phyloP scores from a whole-genome alignment of 1,140 invertebrate genomes.

The Ganaspis sp. region DNA sequence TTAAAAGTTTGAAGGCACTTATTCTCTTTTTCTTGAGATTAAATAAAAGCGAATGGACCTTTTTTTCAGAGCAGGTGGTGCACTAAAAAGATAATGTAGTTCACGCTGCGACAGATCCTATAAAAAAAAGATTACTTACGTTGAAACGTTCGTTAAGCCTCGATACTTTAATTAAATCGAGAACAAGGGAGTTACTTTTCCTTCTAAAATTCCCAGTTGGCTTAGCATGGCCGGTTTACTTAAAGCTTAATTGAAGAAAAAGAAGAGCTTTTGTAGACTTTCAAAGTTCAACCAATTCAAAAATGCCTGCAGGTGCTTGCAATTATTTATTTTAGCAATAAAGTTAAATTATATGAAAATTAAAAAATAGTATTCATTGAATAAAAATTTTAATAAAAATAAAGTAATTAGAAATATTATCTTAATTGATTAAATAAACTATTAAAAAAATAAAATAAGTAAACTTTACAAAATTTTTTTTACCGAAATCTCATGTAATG shows the following conservation, averaged over 20 bases:
- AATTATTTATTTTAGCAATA: too few species aligned
- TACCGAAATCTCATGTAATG: too few species aligned
- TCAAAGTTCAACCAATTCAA: not conserved
- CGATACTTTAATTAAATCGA: conserved; percentile 30
- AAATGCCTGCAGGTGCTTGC: not conserved
- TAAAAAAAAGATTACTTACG: conserved; percentile 2
- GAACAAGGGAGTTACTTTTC: conserved; percentile 5
- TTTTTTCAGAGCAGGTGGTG: not conserved
- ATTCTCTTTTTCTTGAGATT: not conserved
- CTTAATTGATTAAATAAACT: too few species aligned
- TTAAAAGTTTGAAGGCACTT: not conserved
- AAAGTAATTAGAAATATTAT: too few species aligned
- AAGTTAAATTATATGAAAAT: too few species aligned
- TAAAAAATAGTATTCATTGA: too few species aligned
- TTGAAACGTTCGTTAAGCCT: conserved; percentile 25
- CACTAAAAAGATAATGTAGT: not conserved
- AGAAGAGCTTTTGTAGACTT: not conserved
- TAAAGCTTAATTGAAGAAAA: conserved; percentile 26
- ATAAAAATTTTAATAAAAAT: too few species aligned
- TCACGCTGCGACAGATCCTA: not conserved
- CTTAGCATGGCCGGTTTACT: conserved; percentile 6
- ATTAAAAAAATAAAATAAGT: too few species aligned
- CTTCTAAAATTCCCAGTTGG: conserved; percentile 24
- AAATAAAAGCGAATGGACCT: not conserved
- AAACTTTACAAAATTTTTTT: too few species aligned